Evolutionary conservation across 2,113 vertebrate species (phyloP), one percentile per base, ranked within the genome.

Genomic region (Ailuropoda melanoleuca): DNA sequence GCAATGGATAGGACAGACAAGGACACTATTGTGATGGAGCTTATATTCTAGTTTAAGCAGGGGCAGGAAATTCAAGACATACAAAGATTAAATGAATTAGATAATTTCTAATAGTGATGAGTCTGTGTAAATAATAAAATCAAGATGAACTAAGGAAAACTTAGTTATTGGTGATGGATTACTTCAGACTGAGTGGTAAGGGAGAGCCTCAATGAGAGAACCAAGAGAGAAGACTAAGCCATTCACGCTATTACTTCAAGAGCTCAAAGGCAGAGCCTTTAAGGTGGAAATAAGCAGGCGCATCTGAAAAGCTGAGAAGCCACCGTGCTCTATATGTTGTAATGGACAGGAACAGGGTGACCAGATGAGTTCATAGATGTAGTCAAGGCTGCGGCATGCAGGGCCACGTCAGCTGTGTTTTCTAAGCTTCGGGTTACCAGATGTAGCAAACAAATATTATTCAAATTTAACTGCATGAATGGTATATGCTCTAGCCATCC

Each of bases 11-110:
- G 2, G 2, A 58, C 10, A 48, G 21, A 83, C 1, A 66, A 19
- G 13, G 31, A 18, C 0, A 1, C 1, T 48, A n/a, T 26, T 24
- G 1, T 53, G 8, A 13, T 3, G 4, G 8, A n/a, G 5, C 13
- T 77, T 34, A 21, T 2, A 10, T 34, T 50, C 37, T 31, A 31
- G 23, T 19, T 34, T 56, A 39, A 94, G 31, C 1, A 8, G 46
- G 2, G 2, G 4, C 9, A 64, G 37, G 23, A 19, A 24, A 64
- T 26, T 50, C 34, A 77, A 39, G 88, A 43, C 37, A 56, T 14
- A 43, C 29, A 81, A 94, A 53, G 15, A 77, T 4, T 43, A 78
- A 75, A 8, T 78, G 37, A 85, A 37, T 68, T 48, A 56, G 17
- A 78, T 68, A 6, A 84, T 58, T 85, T 68, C 17, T 86, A 7